Evolutionary conservation across 2,113 vertebrate genomes (phyloP).

Genomic region (Capra hircus): DNA sequence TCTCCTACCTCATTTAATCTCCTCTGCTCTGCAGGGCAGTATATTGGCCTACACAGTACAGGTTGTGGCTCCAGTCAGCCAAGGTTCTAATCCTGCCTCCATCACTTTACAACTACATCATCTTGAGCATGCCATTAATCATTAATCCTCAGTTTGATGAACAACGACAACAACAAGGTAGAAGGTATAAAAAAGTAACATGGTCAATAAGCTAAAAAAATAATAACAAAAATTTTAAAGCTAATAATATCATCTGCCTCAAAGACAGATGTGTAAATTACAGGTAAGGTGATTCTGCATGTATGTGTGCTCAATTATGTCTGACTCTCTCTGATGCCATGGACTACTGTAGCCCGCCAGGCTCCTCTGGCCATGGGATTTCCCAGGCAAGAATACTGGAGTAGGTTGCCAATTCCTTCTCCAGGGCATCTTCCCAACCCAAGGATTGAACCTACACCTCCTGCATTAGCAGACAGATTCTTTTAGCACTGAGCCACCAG

Average conservation of each 20-base stretch:
- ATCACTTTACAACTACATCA: neutral
- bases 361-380: neutral
- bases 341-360: neutral
- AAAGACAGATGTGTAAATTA: neutral
- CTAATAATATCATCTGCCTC: neutral
- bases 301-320: neutral
- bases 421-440: neutral
- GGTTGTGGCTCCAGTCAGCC: accelerated
- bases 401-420: neutral
- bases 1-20: neutral
- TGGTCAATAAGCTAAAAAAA: neutral
- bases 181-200: neutral
- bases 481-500: neutral
- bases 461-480: neutral
- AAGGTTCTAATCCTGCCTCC: no score
- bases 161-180: neutral
- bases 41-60: neutral
- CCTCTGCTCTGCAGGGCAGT: neutral
- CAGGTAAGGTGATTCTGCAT: neutral
- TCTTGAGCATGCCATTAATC: neutral
- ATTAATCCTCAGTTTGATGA: neutral
- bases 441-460: neutral
- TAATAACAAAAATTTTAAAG: neutral
- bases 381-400: neutral
- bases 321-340: neutral